phyloP scores from a whole-genome alignment of 2,888 invertebrate species.

The Ophioninae sp. region DNA sequence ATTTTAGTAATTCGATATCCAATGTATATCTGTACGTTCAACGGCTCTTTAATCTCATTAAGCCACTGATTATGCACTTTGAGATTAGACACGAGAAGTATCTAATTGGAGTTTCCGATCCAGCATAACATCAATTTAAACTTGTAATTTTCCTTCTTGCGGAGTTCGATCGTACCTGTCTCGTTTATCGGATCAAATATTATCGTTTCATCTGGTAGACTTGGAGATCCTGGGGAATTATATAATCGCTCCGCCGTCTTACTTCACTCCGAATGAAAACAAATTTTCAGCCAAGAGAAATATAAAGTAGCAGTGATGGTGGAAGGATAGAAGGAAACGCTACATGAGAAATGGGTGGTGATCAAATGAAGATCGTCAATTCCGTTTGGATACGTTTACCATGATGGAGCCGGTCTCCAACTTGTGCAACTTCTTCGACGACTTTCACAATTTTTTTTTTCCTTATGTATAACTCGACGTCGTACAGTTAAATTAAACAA shows the following conservation, averaged over 20 bases:
- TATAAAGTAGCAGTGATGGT: constrained; percentile 1
- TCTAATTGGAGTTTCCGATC: not conserved
- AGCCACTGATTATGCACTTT: constrained; percentile 25
- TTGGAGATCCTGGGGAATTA: not conserved
- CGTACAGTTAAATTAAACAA: constrained; percentile 40
- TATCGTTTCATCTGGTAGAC: constrained; percentile 47
- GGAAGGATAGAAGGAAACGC: not conserved
- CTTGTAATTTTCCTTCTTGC: constrained; percentile 9
- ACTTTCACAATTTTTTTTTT: constrained; percentile 10
- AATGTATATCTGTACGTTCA: not conserved
- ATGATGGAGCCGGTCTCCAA: not conserved
- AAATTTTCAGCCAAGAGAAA: constrained; percentile 12
- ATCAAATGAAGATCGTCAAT: constrained; percentile 17
- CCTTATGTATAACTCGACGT: not conserved
- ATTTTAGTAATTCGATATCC: too few species aligned
- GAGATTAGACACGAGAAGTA: not conserved
- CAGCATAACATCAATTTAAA: constrained; percentile 10
- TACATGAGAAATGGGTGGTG: not conserved
- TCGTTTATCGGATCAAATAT: constrained; percentile 28
- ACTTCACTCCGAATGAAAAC: constrained; percentile 18
- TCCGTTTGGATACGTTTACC: constrained; percentile 9
- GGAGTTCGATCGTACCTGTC: not conserved
- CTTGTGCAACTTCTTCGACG: constrained; percentile 14
- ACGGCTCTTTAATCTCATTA: constrained; percentile 14
- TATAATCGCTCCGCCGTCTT: not conserved